Percentiles rank a stretch among this genome's conserved stretches.
phyloP scores from a whole-genome alignment of 2,888 invertebrate genomes.

The Pachliopta kotzebuea region DNA sequence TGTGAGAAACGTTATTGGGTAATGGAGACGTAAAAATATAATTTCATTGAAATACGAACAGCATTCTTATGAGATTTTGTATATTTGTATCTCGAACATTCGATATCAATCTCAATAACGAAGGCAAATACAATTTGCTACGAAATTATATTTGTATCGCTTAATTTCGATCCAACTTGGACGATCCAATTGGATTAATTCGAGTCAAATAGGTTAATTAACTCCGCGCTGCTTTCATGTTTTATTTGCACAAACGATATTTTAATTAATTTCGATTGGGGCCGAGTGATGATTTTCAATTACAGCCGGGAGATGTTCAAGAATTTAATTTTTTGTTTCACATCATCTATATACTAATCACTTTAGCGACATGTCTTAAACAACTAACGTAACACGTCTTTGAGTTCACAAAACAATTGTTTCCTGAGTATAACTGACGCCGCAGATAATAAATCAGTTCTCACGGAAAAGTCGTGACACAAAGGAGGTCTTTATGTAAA shows the following conservation, averaged over 20 bases:
- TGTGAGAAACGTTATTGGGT: background rate
- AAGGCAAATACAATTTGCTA: constrained; percentile 57
- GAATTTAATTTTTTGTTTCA: background rate
- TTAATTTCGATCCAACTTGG: constrained; percentile 52
- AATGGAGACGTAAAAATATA: background rate
- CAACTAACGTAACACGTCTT: no score
- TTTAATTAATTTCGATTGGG: constrained; percentile 8
- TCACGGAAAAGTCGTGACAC: constrained; percentile 48
- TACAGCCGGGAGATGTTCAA: background rate
- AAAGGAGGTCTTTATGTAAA: constrained; percentile 48
- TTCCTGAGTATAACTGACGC: background rate
- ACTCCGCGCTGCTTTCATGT: constrained; percentile 42
- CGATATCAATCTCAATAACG: constrained; percentile 44
- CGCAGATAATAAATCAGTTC: constrained; percentile 43
- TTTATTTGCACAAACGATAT: constrained; percentile 29
- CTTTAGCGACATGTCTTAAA: background rate
- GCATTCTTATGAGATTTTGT: background rate
- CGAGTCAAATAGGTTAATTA: constrained; percentile 54
- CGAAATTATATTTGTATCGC: constrained; percentile 61
- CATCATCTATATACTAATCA: background rate
- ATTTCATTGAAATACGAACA: background rate
- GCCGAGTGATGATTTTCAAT: constrained; percentile 25
- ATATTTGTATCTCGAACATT: background rate
- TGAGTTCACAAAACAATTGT: no score
- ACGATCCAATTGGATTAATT: constrained; percentile 56